These are phyloP conservation scores for Albula goreensis DNA, from an alignment of 2,113 vertebrate species.

Conservation along the genomic window DNA sequence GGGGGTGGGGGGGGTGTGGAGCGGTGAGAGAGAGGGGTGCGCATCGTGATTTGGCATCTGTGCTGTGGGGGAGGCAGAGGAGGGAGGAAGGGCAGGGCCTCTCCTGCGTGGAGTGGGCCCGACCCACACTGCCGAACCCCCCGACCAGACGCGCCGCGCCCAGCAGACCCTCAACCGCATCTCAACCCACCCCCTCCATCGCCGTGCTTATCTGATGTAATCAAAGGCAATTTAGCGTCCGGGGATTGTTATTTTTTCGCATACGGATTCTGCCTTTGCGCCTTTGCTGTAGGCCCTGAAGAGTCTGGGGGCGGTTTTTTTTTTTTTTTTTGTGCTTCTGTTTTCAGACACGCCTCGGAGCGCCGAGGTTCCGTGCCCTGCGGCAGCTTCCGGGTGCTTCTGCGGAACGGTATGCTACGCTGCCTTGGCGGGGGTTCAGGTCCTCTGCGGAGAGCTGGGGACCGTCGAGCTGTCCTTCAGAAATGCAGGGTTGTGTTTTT, in stretches of 20 bases:
- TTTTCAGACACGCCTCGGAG: background rate
- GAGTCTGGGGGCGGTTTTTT: no score
- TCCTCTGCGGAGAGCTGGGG: background rate
- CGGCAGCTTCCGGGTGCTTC: background rate
- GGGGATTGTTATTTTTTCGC: background rate
- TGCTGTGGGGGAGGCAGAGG: background rate
- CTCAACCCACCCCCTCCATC: background rate
- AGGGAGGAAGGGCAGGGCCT: background rate
- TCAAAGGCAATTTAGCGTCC: background rate
- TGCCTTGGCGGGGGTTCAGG: background rate
- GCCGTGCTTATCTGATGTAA: conserved; percentile 7
- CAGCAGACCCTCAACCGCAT: background rate
- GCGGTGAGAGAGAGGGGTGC: background rate
- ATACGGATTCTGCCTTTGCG: background rate
- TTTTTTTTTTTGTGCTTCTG: background rate
- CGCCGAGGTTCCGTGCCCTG: background rate
- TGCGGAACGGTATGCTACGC: no score
- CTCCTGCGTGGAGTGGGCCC: background rate
- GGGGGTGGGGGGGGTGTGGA: background rate
- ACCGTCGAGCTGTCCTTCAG: background rate
- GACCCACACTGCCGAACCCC: background rate
- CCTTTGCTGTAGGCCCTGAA: no score
- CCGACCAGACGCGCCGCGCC: background rate
- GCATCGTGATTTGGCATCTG: background rate
- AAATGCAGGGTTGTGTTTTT: background rate